Evolutionary conservation across 92 coral and sea anemone species (phyloP).

Genomic region (Isaurus tuberculatus): DNA sequence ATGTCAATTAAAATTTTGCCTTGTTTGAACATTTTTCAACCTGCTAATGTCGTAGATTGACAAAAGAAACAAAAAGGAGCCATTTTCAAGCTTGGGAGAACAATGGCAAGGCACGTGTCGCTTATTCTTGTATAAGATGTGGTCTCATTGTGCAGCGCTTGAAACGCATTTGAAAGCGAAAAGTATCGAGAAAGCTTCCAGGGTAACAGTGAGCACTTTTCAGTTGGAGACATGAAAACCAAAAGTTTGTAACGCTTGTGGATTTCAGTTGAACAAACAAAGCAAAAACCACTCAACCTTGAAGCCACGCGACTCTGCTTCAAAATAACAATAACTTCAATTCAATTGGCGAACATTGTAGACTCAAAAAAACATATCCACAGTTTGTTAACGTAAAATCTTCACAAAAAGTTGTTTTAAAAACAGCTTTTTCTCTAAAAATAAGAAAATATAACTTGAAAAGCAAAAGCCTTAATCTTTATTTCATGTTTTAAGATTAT

Average conservation of each 20-base stretch:
- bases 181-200: not conserved
- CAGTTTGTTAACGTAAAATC: slow-evolving; percentile 1
- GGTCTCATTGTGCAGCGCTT: not conserved
- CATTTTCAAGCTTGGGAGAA: slow-evolving; percentile 18
- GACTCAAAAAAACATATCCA: slow-evolving; percentile 27
- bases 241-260: slow-evolving; percentile 2
- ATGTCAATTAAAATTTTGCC: slow-evolving; percentile 16
- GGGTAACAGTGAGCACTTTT: not conserved
- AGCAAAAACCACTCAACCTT: slow-evolving; percentile 33
- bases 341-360: slow-evolving; percentile 8
- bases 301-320: slow-evolving; percentile 50
- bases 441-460: not conserved
- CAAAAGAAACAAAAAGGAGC: slow-evolving; percentile 10
- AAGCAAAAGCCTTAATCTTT: not conserved
- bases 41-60: slow-evolving; percentile 37
- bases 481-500: not conserved
- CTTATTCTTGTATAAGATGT: not conserved
- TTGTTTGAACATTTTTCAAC: slow-evolving; percentile 33
- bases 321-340: slow-evolving; percentile 19
- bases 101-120: slow-evolving; percentile 45
- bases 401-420: not conserved
- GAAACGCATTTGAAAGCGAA: not conserved
- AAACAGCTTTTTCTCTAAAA: not conserved
- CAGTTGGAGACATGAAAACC: not conserved
- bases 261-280: slow-evolving; percentile 3